phyloP scores from a whole-genome alignment of 2,113 vertebrate genomes.

The Ochotona princeps region DNA sequence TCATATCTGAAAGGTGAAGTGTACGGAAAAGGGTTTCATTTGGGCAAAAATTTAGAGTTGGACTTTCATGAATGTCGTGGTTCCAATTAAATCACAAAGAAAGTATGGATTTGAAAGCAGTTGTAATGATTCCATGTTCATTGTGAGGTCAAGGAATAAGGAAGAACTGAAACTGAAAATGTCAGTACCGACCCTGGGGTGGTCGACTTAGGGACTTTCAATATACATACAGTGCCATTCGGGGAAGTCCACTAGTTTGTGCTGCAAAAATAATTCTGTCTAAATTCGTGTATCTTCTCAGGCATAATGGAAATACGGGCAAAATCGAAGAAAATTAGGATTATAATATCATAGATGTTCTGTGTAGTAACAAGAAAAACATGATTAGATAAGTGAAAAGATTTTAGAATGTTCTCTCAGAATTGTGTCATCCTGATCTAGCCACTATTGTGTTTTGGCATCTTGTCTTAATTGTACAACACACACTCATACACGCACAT shows the following conservation, averaged over 20 bases:
- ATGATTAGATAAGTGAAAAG: background rate
- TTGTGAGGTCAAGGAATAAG: background rate
- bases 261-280: background rate
- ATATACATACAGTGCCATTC: background rate
- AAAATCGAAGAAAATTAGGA: background rate
- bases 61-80: background rate
- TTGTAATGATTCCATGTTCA: background rate
- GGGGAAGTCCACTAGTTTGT: background rate
- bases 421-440: background rate
- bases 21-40: background rate
- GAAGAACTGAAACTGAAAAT: background rate
- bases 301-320: background rate
- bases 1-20: background rate
- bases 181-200: background rate
- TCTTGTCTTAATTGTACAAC: constrained; percentile 2
- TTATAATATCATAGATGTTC: background rate
- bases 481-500: background rate
- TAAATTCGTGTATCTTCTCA: background rate
- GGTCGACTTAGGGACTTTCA: background rate
- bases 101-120: background rate
- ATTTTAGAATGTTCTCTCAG: background rate
- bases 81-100: background rate
- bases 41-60: background rate
- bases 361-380: background rate
- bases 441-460: background rate